Evolutionary conservation across 1,140 invertebrate genomes (phyloP), one percentile per base, ranked within the genome.

Genomic region (Parasteatoda tepidariorum): DNA sequence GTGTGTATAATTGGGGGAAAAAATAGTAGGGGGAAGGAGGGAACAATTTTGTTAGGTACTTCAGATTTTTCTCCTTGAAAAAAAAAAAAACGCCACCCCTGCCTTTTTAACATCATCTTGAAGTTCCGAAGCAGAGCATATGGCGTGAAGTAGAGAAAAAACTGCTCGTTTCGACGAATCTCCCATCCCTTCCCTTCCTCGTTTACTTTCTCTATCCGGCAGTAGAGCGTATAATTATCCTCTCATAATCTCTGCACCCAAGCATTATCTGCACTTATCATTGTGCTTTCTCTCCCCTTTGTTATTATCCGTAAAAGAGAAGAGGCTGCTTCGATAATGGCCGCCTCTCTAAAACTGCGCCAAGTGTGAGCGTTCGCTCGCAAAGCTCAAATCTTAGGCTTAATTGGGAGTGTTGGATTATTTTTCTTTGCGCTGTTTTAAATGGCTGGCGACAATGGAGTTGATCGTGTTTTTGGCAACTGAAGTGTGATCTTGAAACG

Each of bases 111-210:
- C 62, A n/a, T 28, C 62, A 66, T 66, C 31, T 66, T 28, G 62
- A 28, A 15, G 30, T 31, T 33, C 30, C 13, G 26, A n/a, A 66
- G 3, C 0, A 28, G n/a, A 31, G 6, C 31, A 13, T n/a, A 66
- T 31, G n/a, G n/a, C n/a, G n/a, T n/a, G n/a, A n/a, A n/a, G 41
- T 7, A 0, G 41, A 18, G 15, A 31, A 22, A 48, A 41, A 41
- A 33, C 66, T 68, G 66, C 66, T 68, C 66, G 66, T 48, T 68
- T 68, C 48, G 48, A 68, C 66, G 66, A 38, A 34, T 38, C 38
- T 33, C 38, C 30, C 30, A 5, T 31, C 59, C 28, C 30, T 31
- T 31, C 62, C 3, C 62, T 6, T 18, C 31, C 64, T 33, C 31
- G 11, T 41, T 24, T 68, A 28, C 24, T 18, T 33, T n/a, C n/a